phyloP scores from a whole-genome alignment of 2,797 vertebrate species.

The Fistularia tabacaria region DNA sequence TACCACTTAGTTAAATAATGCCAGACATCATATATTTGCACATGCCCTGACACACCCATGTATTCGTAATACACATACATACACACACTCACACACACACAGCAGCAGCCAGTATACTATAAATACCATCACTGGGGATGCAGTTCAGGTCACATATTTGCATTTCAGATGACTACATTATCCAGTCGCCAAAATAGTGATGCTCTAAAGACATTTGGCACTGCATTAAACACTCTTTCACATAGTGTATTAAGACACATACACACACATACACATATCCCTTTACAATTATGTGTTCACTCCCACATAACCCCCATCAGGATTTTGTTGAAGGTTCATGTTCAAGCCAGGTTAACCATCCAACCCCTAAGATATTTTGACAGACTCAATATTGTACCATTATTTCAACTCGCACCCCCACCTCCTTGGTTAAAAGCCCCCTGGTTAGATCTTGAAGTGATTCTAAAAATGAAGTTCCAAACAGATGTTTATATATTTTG shows the following conservation, averaged over 20 bases:
- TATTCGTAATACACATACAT: slow-evolving; percentile 26
- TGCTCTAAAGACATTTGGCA: slow-evolving; percentile 45
- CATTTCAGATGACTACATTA: slow-evolving; percentile 38
- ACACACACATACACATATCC: slow-evolving; percentile 23
- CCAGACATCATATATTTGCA: slow-evolving; percentile 33
- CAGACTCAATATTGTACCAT: slow-evolving; percentile 30
- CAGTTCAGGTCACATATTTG: slow-evolving; percentile 43
- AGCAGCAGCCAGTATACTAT: slow-evolving; percentile 40
- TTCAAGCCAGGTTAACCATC: slow-evolving; percentile 31
- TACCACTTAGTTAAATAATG: slow-evolving; percentile 64
- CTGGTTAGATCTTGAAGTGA: slow-evolving; percentile 47
- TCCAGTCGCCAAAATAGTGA: slow-evolving; percentile 44
- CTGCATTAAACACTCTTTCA: slow-evolving; percentile 35
- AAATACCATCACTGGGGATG: slow-evolving; percentile 53
- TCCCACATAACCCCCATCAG: slow-evolving; percentile 30
- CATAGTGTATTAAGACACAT: slow-evolving; percentile 31
- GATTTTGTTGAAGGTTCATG: slow-evolving; percentile 43
- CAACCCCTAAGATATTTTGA: slow-evolving; percentile 26
- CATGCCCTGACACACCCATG: slow-evolving; percentile 45
- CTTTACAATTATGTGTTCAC: slow-evolving; percentile 21
- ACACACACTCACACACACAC: slow-evolving; percentile 17
- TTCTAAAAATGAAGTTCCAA: slow-evolving; percentile 32
- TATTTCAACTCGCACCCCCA: slow-evolving; percentile 13
- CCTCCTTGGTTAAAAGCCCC: slow-evolving; percentile 29
- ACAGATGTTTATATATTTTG: slow-evolving; percentile 52